Evolutionary conservation across 2,113 vertebrate genomes (phyloP).

Genomic region (Zosterops pallidus): DNA sequence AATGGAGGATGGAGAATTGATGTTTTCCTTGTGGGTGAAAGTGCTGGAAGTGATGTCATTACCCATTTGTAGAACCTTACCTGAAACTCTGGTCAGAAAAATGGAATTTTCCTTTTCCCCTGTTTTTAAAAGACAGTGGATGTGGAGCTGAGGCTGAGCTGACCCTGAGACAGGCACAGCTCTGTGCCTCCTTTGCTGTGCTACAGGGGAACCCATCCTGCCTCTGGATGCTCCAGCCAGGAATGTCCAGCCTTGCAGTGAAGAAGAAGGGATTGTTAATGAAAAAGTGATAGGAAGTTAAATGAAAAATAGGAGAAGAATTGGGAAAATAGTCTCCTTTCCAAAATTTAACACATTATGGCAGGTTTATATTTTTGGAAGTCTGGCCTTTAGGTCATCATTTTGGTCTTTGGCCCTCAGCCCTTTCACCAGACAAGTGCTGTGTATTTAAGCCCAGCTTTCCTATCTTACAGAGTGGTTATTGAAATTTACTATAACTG

Average conservation of each 20-base stretch:
- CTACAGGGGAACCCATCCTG: background rate
- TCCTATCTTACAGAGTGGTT: constrained; percentile 4
- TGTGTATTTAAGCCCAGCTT: background rate
- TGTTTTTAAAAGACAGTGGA: background rate
- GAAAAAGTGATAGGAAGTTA: too few relatives aligned
- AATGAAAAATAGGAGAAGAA: background rate
- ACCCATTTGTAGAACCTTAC: background rate
- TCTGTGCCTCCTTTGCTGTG: background rate
- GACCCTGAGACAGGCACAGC: background rate
- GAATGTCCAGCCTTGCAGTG: background rate
- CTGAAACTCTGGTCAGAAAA: background rate
- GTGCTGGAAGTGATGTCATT: background rate
- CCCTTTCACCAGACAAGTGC: background rate
- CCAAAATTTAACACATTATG: background rate
- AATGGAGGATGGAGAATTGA: background rate
- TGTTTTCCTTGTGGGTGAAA: background rate
- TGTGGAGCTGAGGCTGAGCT: background rate
- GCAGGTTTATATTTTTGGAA: background rate
- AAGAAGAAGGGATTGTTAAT: background rate
- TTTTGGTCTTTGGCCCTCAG: background rate
- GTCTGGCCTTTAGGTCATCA: background rate
- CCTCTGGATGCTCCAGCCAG: background rate
- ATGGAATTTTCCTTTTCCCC: fast-evolving
- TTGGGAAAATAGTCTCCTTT: background rate
- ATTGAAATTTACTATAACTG: background rate